Base-by-base conservation (phyloP, 2,888 invertebrate species). In the Eupithecia subumbrata region DNA sequence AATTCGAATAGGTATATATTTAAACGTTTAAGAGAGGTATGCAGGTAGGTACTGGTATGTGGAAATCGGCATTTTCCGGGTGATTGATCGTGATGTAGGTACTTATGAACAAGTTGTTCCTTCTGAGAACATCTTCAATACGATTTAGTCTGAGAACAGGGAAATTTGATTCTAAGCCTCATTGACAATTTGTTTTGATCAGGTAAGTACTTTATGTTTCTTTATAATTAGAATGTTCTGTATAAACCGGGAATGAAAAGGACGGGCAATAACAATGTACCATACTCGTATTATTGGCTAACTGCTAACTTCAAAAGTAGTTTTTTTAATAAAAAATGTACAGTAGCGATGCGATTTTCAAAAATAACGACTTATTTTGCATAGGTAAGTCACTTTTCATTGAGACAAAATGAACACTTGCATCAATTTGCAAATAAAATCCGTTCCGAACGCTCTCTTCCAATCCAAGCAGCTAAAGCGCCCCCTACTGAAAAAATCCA, bases 91-190 rank as follows among this genome's bases (percentile, higher is more conserved):
- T n/a, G 12, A 37, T 8, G n/a, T n/a, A 34, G 22, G 11, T 40
- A 34, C 66, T 67, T 67, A 40, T 67, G 40, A 40, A 37, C 22
- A 37, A 40, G n/a, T 37, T 12, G n/a, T n/a, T 34, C 18, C 37
- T 34, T 67, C 66, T 67, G 11, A 60, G 60, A 67, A 67, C 14
- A 67, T 67, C 5, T 67, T 67, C n/a, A 30, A n/a, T 40, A 11
- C 37, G 37, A 66, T 34, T 34, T 34, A n/a, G 37, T 40, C 22
- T 56, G 22, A 22, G 56, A 22, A 52, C 52, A 18, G 22, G 22
- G 5, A 56, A 56, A 22, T 56, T 56, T 56, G 22, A 22, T 56
- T 22, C 56, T 22, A 56, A 56, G 56, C 56, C 30, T 52, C 3
- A 52, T 56, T 52, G 52, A 52, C n/a, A 52, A n/a, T 52, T 52